Evolutionary conservation across 2,113 vertebrate species (phyloP).

Genomic region (Urocolius indicus): DNA sequence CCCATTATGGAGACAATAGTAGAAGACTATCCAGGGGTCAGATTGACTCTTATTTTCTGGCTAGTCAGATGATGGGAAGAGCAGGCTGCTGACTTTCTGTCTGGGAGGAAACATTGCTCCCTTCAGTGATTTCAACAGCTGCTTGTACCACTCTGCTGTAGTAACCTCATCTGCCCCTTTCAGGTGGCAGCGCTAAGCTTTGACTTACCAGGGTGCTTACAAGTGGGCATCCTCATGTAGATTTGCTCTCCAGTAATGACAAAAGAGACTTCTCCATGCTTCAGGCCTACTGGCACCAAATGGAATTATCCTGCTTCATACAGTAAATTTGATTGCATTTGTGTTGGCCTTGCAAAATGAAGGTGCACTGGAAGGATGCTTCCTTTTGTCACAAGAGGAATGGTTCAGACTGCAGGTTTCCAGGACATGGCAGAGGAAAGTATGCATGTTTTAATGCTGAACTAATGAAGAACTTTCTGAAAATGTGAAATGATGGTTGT

Average conservation of each 20-base stretch:
- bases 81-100: slow-evolving; percentile 28
- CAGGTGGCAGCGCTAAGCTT: slow-evolving; percentile 29
- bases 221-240: background rate
- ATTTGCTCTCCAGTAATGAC: background rate
- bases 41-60: background rate
- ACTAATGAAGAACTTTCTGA: background rate
- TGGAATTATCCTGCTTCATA: background rate
- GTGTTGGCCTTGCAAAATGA: background rate
- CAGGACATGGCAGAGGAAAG: background rate
- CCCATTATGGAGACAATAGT: background rate
- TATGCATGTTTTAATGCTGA: background rate
- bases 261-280: background rate
- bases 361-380: background rate
- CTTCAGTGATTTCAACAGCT: slow-evolving; percentile 15
- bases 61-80: slow-evolving; percentile 22
- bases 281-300: background rate
- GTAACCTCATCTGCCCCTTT: slow-evolving; percentile 41
- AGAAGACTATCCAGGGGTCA: background rate
- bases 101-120: slow-evolving; percentile 11
- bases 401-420: background rate
- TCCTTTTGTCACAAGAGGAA: background rate
- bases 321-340: background rate
- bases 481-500: background rate
- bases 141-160: background rate
- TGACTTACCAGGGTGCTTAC: slow-evolving; percentile 1